phyloP scores from a whole-genome alignment of 2,113 vertebrate genomes.

The Dromiciops gliroides region DNA sequence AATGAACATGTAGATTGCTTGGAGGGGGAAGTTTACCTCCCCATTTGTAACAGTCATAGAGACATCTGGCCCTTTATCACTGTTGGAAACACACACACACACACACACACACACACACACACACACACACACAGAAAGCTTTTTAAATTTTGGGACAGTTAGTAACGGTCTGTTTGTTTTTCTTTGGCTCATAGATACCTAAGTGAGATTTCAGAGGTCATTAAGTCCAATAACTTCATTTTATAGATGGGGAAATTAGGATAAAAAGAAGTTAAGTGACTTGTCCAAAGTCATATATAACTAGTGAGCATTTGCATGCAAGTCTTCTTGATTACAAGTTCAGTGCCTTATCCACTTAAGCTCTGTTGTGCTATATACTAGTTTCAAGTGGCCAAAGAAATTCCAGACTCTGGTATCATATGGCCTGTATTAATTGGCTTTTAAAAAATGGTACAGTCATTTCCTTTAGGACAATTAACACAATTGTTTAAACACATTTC shows the following conservation, averaged over 20 bases:
- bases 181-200: background rate
- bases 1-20: background rate
- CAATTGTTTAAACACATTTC: background rate
- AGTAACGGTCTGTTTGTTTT: background rate
- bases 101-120: no score
- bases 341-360: no score
- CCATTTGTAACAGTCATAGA: background rate
- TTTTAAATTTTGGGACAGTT: background rate
- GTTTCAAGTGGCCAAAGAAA: background rate
- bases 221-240: rapidly evolving
- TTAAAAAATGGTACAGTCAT: background rate
- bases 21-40: background rate
- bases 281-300: rapidly evolving
- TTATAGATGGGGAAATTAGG: background rate
- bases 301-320: rapidly evolving
- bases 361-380: background rate
- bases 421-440: background rate
- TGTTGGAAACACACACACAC: no score
- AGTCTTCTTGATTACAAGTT: background rate
- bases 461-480: background rate
- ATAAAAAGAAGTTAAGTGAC: no score
- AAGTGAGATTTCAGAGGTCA: background rate
- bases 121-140: no score
- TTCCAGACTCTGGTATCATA: background rate
- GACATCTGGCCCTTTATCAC: background rate